Evolutionary conservation across 2,797 vertebrate species (phyloP).

Genomic region (Cygnus olor): DNA sequence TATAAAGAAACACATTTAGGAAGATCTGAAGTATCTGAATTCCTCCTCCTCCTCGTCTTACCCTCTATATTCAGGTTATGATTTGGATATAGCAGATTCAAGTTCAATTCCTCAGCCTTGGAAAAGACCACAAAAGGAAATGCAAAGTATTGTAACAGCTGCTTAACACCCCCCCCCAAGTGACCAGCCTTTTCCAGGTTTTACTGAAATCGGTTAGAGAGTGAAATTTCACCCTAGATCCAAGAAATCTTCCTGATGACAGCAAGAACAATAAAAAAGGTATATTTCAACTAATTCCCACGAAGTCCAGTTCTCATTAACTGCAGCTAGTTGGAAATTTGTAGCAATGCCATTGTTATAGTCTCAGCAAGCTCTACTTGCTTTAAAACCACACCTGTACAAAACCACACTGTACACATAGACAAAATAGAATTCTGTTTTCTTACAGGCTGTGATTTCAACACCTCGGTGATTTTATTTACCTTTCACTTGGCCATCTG

Average conservation of each 20-base stretch:
- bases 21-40: not conserved
- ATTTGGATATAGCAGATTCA: not conserved
- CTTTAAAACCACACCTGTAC: slow-evolving; percentile 19
- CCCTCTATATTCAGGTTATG: not conserved
- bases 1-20: not conserved
- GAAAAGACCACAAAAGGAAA: not conserved
- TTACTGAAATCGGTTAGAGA: not conserved
- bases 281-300: not conserved
- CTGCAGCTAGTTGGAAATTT: not conserved
- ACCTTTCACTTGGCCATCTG: not conserved
- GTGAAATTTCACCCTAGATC: not conserved
- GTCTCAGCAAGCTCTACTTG: not conserved
- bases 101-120: not conserved
- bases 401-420: not conserved
- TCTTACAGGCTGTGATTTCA: not conserved
- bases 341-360: not conserved
- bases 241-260: not conserved
- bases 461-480: not conserved
- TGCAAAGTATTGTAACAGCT: fast-evolving
- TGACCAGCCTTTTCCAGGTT: not conserved
- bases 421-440: slow-evolving; percentile 1
- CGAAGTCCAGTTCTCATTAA: not conserved
- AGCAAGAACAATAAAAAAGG: not conserved
- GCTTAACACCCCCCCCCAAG: not conserved
- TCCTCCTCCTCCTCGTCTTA: not conserved